phyloP scores from a whole-genome alignment of 2,113 vertebrate genomes.

The Dolichotis patagonum region DNA sequence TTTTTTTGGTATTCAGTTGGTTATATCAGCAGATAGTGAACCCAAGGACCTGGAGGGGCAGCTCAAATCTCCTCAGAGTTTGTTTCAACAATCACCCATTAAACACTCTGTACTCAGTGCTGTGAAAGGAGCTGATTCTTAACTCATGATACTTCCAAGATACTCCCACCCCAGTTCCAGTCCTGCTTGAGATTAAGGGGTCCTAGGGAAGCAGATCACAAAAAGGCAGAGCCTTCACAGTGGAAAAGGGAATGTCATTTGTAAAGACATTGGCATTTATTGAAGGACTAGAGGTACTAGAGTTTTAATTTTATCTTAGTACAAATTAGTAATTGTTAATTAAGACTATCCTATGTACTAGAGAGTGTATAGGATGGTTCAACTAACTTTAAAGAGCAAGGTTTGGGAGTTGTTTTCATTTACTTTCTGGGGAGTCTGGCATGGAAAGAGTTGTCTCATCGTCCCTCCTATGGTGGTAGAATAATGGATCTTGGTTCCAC shows the following conservation, averaged over 20 bases:
- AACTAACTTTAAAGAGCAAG: neutral
- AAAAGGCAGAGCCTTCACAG: neutral
- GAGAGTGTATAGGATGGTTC: neutral
- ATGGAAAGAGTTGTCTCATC: neutral
- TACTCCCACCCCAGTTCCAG: neutral
- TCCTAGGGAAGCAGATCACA: neutral
- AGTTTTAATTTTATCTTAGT: neutral
- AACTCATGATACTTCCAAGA: neutral
- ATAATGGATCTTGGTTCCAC: neutral
- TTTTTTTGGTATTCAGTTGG: neutral
- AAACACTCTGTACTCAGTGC: neutral
- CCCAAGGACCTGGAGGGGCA: neutral
- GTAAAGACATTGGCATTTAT: neutral
- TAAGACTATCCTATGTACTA: neutral
- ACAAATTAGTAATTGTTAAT: neutral
- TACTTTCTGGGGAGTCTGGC: neutral
- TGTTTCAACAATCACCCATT: neutral
- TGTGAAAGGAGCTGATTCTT: fast-evolving
- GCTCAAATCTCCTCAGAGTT: neutral
- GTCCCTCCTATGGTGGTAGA: neutral
- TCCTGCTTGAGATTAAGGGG: neutral
- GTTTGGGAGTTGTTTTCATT: neutral
- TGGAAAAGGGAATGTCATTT: neutral
- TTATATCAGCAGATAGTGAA: neutral
- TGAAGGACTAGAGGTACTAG: neutral